phyloP scores from a whole-genome alignment of 2,113 vertebrate genomes.

The Theropithecus gelada region DNA sequence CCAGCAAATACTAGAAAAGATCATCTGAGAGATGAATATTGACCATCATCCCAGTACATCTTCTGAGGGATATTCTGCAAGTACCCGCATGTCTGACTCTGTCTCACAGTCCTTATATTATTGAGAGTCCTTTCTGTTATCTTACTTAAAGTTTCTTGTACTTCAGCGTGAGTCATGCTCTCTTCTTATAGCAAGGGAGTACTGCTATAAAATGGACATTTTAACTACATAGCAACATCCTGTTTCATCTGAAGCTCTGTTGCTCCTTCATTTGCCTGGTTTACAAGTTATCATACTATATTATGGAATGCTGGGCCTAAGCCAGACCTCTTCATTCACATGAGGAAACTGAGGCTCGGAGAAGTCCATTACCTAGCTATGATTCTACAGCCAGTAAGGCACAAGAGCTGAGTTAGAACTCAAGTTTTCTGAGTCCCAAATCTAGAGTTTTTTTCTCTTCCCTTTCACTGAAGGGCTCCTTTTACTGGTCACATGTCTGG shows the following conservation, averaged over 20 bases:
- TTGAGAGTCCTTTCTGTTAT: neutral
- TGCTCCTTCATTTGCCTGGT: neutral
- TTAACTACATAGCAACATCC: neutral
- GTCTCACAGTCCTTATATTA: neutral
- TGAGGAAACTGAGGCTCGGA: neutral
- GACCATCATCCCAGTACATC: accelerated
- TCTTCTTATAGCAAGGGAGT: neutral
- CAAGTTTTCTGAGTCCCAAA: neutral
- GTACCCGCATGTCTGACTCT: neutral
- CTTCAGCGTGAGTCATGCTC: neutral
- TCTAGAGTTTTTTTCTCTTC: neutral
- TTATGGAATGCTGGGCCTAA: neutral
- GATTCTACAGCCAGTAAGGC: neutral
- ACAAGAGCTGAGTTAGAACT: neutral
- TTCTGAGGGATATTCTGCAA: neutral
- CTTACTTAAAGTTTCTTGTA: neutral
- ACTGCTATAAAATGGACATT: neutral
- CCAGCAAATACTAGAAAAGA: neutral
- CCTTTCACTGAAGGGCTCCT: neutral
- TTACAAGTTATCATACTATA: neutral
- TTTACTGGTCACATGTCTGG: neutral
- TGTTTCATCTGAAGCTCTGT: neutral
- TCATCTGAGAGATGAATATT: neutral
- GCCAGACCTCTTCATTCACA: neutral
- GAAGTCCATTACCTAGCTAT: neutral